phyloP scores from a whole-genome alignment of 53 echinoderm and acorn worm species.

The Paelopatides confundens region DNA sequence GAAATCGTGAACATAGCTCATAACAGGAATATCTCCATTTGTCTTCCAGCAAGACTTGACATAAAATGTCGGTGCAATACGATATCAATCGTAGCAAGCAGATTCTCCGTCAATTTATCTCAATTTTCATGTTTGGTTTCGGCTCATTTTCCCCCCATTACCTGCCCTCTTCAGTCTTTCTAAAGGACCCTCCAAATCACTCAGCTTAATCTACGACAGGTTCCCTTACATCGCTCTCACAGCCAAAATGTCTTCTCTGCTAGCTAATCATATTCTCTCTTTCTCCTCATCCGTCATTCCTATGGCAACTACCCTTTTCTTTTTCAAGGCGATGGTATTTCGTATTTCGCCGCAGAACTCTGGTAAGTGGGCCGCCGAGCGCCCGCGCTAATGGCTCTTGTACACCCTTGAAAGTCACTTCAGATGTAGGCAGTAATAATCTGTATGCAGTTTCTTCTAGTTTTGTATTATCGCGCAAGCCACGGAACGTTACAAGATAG shows the following conservation, averaged over 20 bases:
- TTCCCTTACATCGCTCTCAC: conserved; percentile 34
- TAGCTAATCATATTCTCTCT: conserved; percentile 26
- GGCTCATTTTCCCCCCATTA: conserved; percentile 44
- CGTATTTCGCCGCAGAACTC: conserved; percentile 30
- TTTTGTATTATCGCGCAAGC: conserved; percentile 30
- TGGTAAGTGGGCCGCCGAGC: conserved; percentile 37
- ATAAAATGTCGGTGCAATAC: conserved; percentile 28
- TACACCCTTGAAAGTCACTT: conserved; percentile 25
- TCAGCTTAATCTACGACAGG: conserved; percentile 32
- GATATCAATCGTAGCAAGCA: conserved; percentile 21
- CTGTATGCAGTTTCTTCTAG: conserved; percentile 5
- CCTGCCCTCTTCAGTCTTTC: conserved; percentile 30
- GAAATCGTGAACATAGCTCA: conserved; percentile 24
- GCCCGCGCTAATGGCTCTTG: conserved; percentile 39
- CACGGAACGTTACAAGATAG: conserved; percentile 40
- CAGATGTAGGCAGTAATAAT: conserved; percentile 34
- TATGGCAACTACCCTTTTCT: conserved; percentile 33
- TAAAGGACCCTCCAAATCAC: conserved; percentile 21
- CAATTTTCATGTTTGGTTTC: conserved; percentile 44
- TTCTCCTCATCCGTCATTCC: conserved; percentile 31
- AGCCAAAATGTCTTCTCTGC: conserved; percentile 32
- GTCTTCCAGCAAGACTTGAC: conserved; percentile 37
- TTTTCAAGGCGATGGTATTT: conserved; percentile 36
- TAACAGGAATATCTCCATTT: conserved; percentile 22
- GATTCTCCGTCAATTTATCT: conserved; percentile 36